phyloP scores from a whole-genome alignment of 2,888 invertebrate species.

The Sycophila texana region DNA sequence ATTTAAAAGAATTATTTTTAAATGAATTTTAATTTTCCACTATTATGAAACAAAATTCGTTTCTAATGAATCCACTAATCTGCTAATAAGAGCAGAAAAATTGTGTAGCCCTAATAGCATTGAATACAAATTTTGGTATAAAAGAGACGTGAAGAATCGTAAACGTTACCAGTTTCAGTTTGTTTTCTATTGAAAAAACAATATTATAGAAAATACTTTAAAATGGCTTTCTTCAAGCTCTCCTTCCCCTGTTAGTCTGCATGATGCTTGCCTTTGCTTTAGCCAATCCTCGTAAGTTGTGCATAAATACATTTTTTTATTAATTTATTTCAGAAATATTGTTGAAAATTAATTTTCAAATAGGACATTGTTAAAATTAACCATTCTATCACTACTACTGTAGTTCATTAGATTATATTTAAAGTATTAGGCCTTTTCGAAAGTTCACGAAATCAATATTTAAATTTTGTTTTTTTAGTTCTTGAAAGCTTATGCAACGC shows the following conservation, averaged over 20 bases:
- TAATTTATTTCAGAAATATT: no score
- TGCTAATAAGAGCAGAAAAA: no score
- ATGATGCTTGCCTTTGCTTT: background rate
- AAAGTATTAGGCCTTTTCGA: background rate
- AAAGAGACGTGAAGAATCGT: background rate
- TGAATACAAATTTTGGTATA: background rate
- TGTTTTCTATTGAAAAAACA: background rate
- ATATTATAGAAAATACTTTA: background rate
- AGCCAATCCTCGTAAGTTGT: slow-evolving; percentile 3
- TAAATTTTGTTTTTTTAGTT: no score
- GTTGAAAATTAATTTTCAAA: no score
- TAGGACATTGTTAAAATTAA: no score
- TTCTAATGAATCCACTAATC: no score
- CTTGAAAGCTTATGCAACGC: background rate
- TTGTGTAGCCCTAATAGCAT: background rate
- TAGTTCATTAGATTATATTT: background rate
- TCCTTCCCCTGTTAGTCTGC: background rate
- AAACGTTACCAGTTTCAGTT: background rate
- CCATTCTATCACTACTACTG: no score
- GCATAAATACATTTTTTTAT: background rate
- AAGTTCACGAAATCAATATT: no score
- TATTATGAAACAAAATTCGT: background rate
- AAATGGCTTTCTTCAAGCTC: slow-evolving; percentile 14
- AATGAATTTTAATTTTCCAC: no score
- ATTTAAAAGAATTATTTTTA: background rate